Evolutionary conservation across 2,797 vertebrate genomes (phyloP).

Genomic region (Sibirionetta formosa): DNA sequence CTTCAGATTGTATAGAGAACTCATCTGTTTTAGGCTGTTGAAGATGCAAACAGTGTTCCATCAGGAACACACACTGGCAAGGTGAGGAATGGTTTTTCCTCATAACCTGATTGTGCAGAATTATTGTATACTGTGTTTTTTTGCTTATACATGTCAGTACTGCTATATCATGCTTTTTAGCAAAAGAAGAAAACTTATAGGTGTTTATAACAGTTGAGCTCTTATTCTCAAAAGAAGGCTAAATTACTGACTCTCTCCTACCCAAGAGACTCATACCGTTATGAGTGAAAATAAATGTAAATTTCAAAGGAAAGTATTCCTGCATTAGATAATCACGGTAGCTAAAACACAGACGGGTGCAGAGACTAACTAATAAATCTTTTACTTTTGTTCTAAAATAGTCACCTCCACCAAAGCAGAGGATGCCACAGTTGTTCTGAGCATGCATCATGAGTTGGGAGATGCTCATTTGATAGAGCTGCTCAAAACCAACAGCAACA

Average conservation of each 20-base stretch:
- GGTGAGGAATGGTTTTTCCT: not conserved
- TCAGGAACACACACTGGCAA: not conserved
- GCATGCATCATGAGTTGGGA: not conserved
- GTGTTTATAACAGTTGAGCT: not conserved
- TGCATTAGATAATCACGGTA: not conserved
- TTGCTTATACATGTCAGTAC: not conserved
- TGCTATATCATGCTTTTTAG: not conserved
- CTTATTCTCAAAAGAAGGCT: not conserved
- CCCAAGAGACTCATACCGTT: not conserved
- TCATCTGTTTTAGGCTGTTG: slow-evolving; percentile 40
- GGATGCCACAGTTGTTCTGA: fast-evolving
- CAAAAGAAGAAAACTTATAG: not conserved
- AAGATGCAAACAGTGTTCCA: not conserved
- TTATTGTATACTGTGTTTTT: not conserved
- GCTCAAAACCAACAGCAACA: not conserved
- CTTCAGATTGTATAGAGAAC: not conserved
- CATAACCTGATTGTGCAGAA: not conserved
- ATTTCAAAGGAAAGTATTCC: not conserved
- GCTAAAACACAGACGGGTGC: not conserved
- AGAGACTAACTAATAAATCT: not conserved
- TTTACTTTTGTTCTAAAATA: not conserved
- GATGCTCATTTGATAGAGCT: not conserved
- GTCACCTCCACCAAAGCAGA: not conserved
- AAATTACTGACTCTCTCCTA: not conserved
- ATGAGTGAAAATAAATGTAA: not conserved